Base-by-base conservation (phyloP, 2,113 vertebrate genomes). In the Dasyornis broadbenti region DNA sequence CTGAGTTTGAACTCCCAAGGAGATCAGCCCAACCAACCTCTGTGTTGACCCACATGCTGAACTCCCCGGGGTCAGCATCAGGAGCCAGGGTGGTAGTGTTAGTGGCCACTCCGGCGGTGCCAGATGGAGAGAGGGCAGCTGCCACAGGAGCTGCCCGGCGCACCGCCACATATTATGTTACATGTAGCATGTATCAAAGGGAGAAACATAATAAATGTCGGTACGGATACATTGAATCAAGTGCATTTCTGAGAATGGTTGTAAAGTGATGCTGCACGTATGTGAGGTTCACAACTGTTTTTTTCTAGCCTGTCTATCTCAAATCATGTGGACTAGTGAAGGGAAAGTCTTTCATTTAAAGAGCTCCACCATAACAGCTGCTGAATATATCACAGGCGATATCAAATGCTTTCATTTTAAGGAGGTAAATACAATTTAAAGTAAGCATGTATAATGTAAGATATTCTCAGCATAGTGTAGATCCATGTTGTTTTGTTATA, bases 131-230 rank as follows among this genome's bases (percentile, higher is more conserved):
- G n/a, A n/a, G n/a, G n/a, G n/a, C n/a, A n/a, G n/a, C n/a, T n/a
- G n/a, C n/a, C n/a, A n/a, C n/a, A n/a, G n/a, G n/a, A n/a, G n/a
- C n/a, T n/a, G n/a, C n/a, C n/a, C n/a, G n/a, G n/a, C n/a, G n/a
- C n/a, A n/a, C n/a, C n/a, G n/a, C n/a, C n/a, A n/a, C n/a, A n/a
- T n/a, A n/a, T n/a, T 68, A 35, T 7, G 5, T 47, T 64, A 23
- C 11, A 26, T 9, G 5, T 22, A n/a, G 5, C 7, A 64, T 0
- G 0, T n/a, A 57, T 20, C 15, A 39, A 35, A 45, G 3, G 10
- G 14, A 53, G 64, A 4, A 90, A 63, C 1, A 2, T 3, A 63
- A 24, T 31, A 33, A 60, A 65, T 2, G 40, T 69, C 65, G 75
- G 11, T n/a, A 78, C 17, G 39, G 9, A 20, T 6, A 28, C 9